These are phyloP conservation scores for Porites rus DNA, from an alignment of 92 coral and sea anemone genomes.

Conservation along the genomic window DNA sequence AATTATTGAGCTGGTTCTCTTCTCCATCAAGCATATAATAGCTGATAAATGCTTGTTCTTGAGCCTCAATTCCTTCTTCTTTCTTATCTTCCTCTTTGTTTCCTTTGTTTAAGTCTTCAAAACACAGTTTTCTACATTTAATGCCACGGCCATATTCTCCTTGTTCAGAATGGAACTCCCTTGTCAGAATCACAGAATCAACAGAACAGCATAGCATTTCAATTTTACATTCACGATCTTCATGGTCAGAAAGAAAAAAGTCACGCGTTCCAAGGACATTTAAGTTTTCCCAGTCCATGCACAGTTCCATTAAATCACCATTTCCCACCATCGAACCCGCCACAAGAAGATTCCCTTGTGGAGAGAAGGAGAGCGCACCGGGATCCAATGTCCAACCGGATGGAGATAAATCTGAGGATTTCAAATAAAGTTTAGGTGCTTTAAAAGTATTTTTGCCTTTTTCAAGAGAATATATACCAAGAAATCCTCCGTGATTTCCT, in stretches of 20 bases:
- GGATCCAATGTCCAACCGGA: neutral
- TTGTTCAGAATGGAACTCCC: no score
- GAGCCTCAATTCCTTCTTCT: neutral
- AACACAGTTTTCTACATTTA: neutral
- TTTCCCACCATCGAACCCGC: neutral
- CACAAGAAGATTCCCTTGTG: constrained; percentile 13
- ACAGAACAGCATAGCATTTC: constrained; percentile 8
- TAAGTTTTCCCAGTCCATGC: constrained; percentile 24
- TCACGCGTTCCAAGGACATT: constrained; percentile 19
- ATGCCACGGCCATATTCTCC: no score
- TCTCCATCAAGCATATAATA: constrained; percentile 46
- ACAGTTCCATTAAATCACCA: constrained; percentile 4
- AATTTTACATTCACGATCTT: neutral
- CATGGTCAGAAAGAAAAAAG: neutral
- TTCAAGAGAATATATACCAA: constrained; percentile 8
- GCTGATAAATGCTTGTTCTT: constrained; percentile 21
- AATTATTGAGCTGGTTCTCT: neutral
- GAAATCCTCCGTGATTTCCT: constrained; percentile 15
- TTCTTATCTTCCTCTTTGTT: no score
- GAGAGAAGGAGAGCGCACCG: constrained; percentile 25
- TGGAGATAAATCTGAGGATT: neutral
- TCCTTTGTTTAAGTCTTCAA: neutral
- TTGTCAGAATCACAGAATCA: constrained; percentile 3
- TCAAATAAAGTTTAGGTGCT: no score
- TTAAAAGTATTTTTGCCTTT: neutral